phyloP scores from a whole-genome alignment of 2,888 invertebrate genomes.

The Cheilosia scutellata region DNA sequence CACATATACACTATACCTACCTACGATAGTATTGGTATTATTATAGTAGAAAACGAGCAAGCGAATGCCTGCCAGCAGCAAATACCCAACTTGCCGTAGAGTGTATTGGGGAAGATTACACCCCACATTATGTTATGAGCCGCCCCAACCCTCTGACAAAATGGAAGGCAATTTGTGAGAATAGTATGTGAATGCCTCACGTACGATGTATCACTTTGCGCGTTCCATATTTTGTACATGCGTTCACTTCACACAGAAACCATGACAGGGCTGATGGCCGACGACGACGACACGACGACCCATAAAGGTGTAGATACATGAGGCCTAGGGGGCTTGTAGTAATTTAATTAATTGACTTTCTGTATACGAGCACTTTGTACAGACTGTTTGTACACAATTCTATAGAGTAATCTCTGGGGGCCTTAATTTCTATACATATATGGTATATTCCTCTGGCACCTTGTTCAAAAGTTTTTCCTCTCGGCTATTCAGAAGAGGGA shows the following conservation, averaged over 20 bases:
- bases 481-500: conserved; percentile 7
- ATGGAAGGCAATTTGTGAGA: conserved; percentile 44
- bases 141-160: background rate
- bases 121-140: conserved; percentile 36
- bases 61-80: background rate
- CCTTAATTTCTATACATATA: background rate
- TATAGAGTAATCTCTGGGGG: conserved; percentile 37
- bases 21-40: conserved; percentile 2
- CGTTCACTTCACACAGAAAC: background rate
- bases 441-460: background rate
- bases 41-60: background rate
- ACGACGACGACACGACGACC: conserved; percentile 12
- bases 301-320: conserved; percentile 48
- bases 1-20: background rate
- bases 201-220: conserved; percentile 65
- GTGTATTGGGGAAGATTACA: conserved; percentile 32
- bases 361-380: conserved; percentile 30
- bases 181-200: conserved; percentile 55
- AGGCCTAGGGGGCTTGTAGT: conserved; percentile 37
- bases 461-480: conserved; percentile 10
- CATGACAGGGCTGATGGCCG: conserved; percentile 5
- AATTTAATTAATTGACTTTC: conserved; percentile 72
- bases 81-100: conserved; percentile 5
- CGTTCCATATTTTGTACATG: conserved; percentile 45
- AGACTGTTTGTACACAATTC: conserved; percentile 50